Conservation (phyloP, 64 coral and sea anemone species). For the Pocillopora verrucosa region DNA sequence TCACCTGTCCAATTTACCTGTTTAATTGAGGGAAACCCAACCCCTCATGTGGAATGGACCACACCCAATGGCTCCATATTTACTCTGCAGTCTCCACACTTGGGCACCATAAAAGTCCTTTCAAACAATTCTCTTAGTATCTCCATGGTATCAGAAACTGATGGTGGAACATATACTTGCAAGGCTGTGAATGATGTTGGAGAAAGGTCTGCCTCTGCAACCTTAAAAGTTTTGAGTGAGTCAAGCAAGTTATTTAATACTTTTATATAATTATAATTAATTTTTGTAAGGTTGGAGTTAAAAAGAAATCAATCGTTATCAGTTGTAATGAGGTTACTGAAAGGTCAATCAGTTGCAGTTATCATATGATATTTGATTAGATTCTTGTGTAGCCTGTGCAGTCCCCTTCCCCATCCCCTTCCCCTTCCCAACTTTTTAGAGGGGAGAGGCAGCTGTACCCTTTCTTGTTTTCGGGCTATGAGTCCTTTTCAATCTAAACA, state of each 20-base stretch:
- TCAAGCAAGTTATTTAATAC: background rate
- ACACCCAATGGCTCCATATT: constrained; percentile 46
- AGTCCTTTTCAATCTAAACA: no score
- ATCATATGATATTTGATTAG: no score
- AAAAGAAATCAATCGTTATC: no score
- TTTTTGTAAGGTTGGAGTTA: no score
- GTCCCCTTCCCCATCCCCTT: no score
- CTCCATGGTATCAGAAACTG: constrained; percentile 30
- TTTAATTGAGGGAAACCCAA: constrained; percentile 46
- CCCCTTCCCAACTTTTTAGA: no score
- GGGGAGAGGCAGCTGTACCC: no score
- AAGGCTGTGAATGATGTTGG: constrained; percentile 64
- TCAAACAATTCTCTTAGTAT: constrained; percentile 73
- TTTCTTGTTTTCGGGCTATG: no score
- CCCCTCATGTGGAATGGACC: constrained; percentile 55
- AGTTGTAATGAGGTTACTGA: no score
- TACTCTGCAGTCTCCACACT: background rate
- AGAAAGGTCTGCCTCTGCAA: constrained; percentile 10
- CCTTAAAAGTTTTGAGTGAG: constrained; percentile 61
- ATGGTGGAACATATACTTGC: constrained; percentile 73
- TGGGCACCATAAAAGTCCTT: constrained; percentile 41
- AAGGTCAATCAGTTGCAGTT: no score
- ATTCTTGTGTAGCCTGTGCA: no score
- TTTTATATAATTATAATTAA: no score
- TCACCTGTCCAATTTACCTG: constrained; percentile 32